Conservation (phyloP, 1,140 invertebrate species). For the Papilio dardanus region DNA sequence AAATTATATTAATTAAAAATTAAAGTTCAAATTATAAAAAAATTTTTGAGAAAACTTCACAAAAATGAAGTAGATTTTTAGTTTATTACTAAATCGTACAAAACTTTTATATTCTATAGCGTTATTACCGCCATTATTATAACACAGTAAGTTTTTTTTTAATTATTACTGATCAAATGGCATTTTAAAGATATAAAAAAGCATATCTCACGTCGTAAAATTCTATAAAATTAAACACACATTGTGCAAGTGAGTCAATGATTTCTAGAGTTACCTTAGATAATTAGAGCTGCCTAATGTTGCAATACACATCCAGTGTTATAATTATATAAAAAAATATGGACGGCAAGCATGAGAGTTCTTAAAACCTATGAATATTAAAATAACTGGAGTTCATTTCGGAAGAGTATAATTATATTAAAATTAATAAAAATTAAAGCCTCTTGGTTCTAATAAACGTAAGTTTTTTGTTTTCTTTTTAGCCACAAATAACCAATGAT, state of each 20-base stretch:
- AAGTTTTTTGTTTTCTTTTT: background rate
- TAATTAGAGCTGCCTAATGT: background rate
- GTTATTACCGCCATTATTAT: background rate
- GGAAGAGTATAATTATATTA: background rate
- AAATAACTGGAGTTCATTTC: background rate
- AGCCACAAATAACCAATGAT: background rate
- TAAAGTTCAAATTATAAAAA: background rate
- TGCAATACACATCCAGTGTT: background rate
- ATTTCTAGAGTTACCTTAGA: background rate
- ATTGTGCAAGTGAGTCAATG: background rate
- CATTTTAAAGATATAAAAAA: background rate
- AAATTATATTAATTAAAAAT: background rate
- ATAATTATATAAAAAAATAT: background rate
- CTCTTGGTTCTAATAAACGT: background rate
- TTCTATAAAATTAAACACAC: background rate
- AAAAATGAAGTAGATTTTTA: background rate
- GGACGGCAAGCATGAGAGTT: background rate
- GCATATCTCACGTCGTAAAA: background rate
- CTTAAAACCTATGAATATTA: constrained; percentile 4
- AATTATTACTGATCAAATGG: background rate
- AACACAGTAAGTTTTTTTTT: background rate
- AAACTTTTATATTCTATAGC: background rate
- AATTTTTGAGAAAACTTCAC: background rate
- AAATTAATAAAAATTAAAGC: constrained; percentile 10
- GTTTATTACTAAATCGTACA: background rate